These are phyloP conservation scores for Discoglossus pictus DNA, from an alignment of 2,797 vertebrate genomes.

Conservation along the genomic window DNA sequence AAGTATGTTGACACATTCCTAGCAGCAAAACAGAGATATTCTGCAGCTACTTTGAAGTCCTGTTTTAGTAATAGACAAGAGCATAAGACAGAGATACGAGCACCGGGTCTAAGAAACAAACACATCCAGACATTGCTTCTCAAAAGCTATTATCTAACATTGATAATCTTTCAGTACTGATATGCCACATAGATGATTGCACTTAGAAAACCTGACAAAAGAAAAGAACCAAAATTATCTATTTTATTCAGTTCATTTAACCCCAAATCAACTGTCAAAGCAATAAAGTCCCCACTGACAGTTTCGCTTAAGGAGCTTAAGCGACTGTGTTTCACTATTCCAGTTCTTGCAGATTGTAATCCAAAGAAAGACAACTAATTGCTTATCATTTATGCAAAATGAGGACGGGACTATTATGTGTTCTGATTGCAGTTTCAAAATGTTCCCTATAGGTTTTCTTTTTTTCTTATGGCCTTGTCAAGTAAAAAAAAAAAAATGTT, in stretches of 20 bases:
- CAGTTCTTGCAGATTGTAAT: slow-evolving; percentile 53
- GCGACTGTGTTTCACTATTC: slow-evolving; percentile 44
- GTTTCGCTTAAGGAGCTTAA: slow-evolving; percentile 55
- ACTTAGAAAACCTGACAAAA: slow-evolving; percentile 56
- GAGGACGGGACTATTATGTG: slow-evolving; percentile 46
- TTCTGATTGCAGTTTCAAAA: slow-evolving; percentile 58
- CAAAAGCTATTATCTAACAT: slow-evolving; percentile 50
- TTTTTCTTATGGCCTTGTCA: slow-evolving; percentile 53
- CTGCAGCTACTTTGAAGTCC: slow-evolving; percentile 27
- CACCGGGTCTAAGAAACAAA: not conserved
- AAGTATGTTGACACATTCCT: slow-evolving; percentile 41
- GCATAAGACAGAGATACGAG: not conserved
- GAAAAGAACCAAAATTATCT: slow-evolving; percentile 61
- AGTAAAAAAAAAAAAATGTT: slow-evolving; percentile 47
- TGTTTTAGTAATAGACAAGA: slow-evolving; percentile 23
- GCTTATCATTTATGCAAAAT: slow-evolving; percentile 59
- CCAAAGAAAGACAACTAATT: slow-evolving; percentile 60
- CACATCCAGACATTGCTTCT: slow-evolving; percentile 45
- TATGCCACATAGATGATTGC: slow-evolving; percentile 59
- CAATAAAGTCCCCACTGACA: slow-evolving; percentile 65
- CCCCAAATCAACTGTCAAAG: slow-evolving; percentile 67
- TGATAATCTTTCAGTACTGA: slow-evolving; percentile 57
- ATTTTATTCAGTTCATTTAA: slow-evolving; percentile 72
- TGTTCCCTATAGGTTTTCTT: slow-evolving; percentile 52
- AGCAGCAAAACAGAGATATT: slow-evolving; percentile 5